phyloP scores from a whole-genome alignment of 2,113 vertebrate genomes.

The Paratilapia polleni region DNA sequence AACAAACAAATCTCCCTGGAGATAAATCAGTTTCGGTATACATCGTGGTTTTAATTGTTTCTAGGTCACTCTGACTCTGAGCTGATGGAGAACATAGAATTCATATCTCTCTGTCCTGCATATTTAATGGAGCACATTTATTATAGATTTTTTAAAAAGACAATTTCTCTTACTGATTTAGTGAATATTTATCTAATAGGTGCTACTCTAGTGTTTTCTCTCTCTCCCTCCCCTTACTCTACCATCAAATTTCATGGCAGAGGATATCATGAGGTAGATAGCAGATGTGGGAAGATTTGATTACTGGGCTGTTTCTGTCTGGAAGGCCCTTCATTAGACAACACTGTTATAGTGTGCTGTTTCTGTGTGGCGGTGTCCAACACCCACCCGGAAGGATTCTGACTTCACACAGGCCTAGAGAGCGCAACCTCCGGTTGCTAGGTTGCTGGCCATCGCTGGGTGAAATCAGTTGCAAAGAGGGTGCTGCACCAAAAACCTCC shows the following conservation, averaged over 20 bases:
- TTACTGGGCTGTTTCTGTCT: constrained; percentile 23
- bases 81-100: constrained; percentile 26
- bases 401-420: too few relatives aligned
- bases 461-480: too few relatives aligned
- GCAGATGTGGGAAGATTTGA: constrained; percentile 17
- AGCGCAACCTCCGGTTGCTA: too few relatives aligned
- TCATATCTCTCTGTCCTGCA: constrained; percentile 36
- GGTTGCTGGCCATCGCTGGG: too few relatives aligned
- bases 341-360: background rate
- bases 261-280: background rate
- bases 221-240: background rate
- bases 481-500: too few relatives aligned
- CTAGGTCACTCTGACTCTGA: constrained; percentile 43
- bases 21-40: constrained; percentile 1
- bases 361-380: background rate
- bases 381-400: too few relatives aligned
- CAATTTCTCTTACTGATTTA: background rate
- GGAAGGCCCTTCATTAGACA: background rate
- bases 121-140: constrained; percentile 62
- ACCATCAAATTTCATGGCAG: background rate
- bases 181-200: constrained; percentile 12
- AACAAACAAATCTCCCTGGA: background rate
- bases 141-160: constrained; percentile 34
- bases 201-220: constrained; percentile 12
- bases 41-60: constrained; percentile 45